Conservation (phyloP, 2,797 vertebrate genomes). For the Gadopsis marmoratus region DNA sequence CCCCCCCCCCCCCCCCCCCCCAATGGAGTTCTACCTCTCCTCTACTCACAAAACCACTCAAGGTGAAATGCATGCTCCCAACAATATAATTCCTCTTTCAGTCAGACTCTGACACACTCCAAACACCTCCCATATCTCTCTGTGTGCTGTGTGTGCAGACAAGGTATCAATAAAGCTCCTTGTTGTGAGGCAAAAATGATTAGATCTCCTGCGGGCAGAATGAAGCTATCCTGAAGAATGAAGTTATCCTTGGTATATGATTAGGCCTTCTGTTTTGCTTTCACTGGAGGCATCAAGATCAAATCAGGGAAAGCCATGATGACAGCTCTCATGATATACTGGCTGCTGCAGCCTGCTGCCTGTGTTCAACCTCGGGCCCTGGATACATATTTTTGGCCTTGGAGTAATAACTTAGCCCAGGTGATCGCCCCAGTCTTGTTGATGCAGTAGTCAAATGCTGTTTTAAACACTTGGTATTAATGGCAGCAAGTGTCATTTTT, state of each 20-base stretch:
- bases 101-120: constrained; percentile 74
- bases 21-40: constrained; percentile 80
- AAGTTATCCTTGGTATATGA: constrained; percentile 79
- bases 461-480: constrained; percentile 53
- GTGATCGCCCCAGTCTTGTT: constrained; percentile 43
- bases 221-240: constrained; percentile 78
- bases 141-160: constrained; percentile 67
- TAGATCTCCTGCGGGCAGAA: constrained; percentile 75
- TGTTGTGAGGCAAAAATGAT: constrained; percentile 79
- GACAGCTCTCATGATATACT: constrained; percentile 74
- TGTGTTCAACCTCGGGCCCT: constrained; percentile 85
- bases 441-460: constrained; percentile 50
- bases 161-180: constrained; percentile 80
- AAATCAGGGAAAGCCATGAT: constrained; percentile 73
- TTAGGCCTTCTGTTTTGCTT: constrained; percentile 80
- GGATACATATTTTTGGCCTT: constrained; percentile 90
- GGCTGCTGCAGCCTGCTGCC: constrained; percentile 72
- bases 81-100: constrained; percentile 81
- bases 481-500: constrained; percentile 37
- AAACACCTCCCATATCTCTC: constrained; percentile 71
- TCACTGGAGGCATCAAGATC: constrained; percentile 75
- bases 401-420: constrained; percentile 72
- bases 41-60: constrained; percentile 80
- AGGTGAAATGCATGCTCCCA: constrained; percentile 82
- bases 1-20: too few relatives aligned